Base-by-base conservation (phyloP, 2,888 invertebrate genomes). In the Salpingus planirostris region DNA sequence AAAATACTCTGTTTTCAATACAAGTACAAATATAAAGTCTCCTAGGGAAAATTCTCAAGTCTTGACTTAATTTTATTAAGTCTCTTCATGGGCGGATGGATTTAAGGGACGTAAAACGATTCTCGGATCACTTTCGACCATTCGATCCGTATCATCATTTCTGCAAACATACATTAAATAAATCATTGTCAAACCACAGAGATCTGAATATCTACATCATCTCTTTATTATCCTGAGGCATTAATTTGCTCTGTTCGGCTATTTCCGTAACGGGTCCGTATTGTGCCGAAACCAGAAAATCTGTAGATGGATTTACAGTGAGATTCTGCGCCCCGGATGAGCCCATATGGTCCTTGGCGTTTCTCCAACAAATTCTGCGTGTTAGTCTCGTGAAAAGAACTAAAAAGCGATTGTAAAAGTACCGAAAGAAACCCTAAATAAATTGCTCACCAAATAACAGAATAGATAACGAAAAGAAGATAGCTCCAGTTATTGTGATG, bases 241-340 rank as follows among this genome's bases (percentile, higher is more conserved):
- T 82, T 52, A 83, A 69, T 60, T 80, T 80, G 55, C 80, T 73
- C 57, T 78, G 76, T 56, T 83, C 82, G 44, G 70, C 63, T 8
- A 81, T 74, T 62, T 83, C 83, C 21, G 80, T 73, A 11, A 82
- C 80, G 1, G 81, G 80, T 26, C 78, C 81, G 65, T 83, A 82
- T 64, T 82, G 82, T 15, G 80, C 80, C 1, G 78, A 74, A 28
- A 83, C 81, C 46, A 83, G 66, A 15, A 81, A 74, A 67, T 83
- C 83, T 18, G 81, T 83, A 26, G 81, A 81, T 28, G 83, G 83
- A 65, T 81, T 81, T 31, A 80, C 70, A 1, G 78, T 78, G 24
- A 78, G 69, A 15, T 77, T 67, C 22, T 70, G 62, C 6, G 65
- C 66, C 12, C 70, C 68, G 40, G 72, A 70, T 48, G 71, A 69